Evolutionary conservation across 2,113 vertebrate species (phyloP), one percentile per base, ranked within the genome.

Genomic region (Chunga burmeisteri): DNA sequence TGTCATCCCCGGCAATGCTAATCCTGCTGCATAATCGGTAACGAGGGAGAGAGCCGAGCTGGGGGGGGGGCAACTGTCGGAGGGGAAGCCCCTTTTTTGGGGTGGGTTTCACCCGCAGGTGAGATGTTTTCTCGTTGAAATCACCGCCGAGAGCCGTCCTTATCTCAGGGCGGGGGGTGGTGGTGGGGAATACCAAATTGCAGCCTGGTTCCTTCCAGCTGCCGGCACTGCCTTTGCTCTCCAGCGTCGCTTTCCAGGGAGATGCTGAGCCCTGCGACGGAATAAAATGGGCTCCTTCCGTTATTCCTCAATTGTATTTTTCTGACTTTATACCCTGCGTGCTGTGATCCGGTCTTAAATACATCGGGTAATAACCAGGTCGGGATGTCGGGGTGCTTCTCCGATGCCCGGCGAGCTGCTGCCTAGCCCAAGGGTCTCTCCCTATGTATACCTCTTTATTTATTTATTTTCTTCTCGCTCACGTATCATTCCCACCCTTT

Each of bases 351-450:
- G 0, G 10, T 16, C 72, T 18, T 17, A 47, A 22, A 52, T 2
- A 10, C 15, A 3, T 16, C 22, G 11, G 1, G 29, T 13, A 3
- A 6, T 23, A 6, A 2, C 27, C 15, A 1, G 32, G 25, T 15
- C 3, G 4, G 55, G 55, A 38, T 38, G 36, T 20, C 2, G 0
- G 22, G 36, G 16, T 14, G 34, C n/a, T 32, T 13, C 74, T 25
- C n/a, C 6, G 3, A 9, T 6, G 30, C 38, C 38, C 6, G 2
- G 5, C 4, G 4, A 8, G 46, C 13, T 25, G 38, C 38, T 50
- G 34, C 30, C 27, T 18, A 23, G 22, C 71, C 47, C 5, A 0
- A 11, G 25, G 40, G 17, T 21, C 36, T 71, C 49, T 70, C 80
- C 55, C 56, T 53, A 9, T 3, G 0, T 15, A 8, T 13, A 4